Percentiles rank a stretch among this genome's conserved stretches.
phyloP scores from a whole-genome alignment of 2,888 invertebrate species.

The Acheta domesticus region DNA sequence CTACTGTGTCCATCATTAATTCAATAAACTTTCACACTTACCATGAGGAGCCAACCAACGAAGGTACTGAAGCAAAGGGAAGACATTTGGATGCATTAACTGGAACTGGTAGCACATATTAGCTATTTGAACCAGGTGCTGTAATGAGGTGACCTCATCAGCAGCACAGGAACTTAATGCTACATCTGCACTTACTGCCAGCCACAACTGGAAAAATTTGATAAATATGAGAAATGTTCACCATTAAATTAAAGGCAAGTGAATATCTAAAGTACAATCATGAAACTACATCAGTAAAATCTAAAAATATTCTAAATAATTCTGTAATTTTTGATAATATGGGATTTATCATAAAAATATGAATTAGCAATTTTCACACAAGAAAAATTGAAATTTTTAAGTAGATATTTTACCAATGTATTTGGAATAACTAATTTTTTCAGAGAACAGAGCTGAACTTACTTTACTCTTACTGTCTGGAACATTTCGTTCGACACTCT shows the following conservation, averaged over 20 bases:
- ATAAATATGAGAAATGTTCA: too few species aligned
- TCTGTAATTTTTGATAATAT: background rate
- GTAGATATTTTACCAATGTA: background rate
- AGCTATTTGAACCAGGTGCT: conserved; percentile 23
- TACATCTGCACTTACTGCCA: conserved; percentile 20
- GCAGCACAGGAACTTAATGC: conserved; percentile 24
- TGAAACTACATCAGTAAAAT: background rate
- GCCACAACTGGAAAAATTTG: conserved; percentile 25
- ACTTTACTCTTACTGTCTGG: conserved; percentile 23
- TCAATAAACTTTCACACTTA: background rate
- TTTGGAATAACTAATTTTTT: background rate
- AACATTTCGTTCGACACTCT: background rate
- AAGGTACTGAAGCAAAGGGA: conserved; percentile 23
- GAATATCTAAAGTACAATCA: too few species aligned
- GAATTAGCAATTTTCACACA: background rate
- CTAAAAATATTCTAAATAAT: background rate
- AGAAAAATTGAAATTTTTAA: background rate
- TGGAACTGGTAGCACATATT: conserved; percentile 25
- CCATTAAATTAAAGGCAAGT: too few species aligned
- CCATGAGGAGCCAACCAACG: conserved; percentile 28
- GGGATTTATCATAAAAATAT: background rate
- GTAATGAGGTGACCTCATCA: background rate
- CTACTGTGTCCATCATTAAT: too few species aligned
- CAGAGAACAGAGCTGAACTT: background rate
- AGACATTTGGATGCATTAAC: conserved; percentile 22